These are phyloP conservation scores for Thereva nobilitata DNA, from an alignment of 2,888 invertebrate genomes.

Conservation along the genomic window DNA sequence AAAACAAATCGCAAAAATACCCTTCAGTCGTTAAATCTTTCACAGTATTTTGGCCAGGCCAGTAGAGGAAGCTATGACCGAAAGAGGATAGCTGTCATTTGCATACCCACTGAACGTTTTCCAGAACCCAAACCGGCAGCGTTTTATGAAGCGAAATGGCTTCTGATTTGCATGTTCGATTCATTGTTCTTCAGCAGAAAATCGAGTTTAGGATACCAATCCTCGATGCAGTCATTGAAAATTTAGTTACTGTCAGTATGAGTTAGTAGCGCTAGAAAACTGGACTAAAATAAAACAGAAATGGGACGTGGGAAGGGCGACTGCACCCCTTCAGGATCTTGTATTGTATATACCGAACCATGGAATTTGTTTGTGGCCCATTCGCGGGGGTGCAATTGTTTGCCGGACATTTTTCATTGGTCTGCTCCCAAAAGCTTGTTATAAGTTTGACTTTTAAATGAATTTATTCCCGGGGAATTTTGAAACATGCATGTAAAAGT, in stretches of 20 bases:
- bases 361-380: too few species aligned
- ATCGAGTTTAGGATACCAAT: conserved; percentile 30
- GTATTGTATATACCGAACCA: too few species aligned
- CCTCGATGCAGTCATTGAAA: conserved; percentile 23
- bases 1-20: conserved; percentile 34
- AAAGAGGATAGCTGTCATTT: conserved; percentile 26
- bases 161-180: conserved; percentile 36
- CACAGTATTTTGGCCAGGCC: conserved; percentile 1
- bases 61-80: conserved; percentile 10
- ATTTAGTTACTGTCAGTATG: conserved; percentile 34
- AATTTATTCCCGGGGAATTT: too few species aligned
- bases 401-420: too few species aligned
- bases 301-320: too few species aligned
- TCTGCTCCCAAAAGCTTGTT: too few species aligned
- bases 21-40: conserved; percentile 26
- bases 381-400: too few species aligned
- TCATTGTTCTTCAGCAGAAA: conserved; percentile 31
- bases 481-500: too few species aligned
- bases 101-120: conserved; percentile 31
- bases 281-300: conserved; percentile 4
- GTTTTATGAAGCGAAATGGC: conserved; percentile 35
- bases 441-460: too few species aligned
- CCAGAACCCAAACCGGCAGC: conserved; percentile 26
- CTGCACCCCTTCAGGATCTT: too few species aligned
- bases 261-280: conserved; percentile 26